Percentiles rank a stretch among this genome's conserved stretches.
These are phyloP conservation scores for Heliocidaris erythrogramma DNA, from an alignment of 35 echinoderm and acorn worm genomes.

Conservation along the genomic window DNA sequence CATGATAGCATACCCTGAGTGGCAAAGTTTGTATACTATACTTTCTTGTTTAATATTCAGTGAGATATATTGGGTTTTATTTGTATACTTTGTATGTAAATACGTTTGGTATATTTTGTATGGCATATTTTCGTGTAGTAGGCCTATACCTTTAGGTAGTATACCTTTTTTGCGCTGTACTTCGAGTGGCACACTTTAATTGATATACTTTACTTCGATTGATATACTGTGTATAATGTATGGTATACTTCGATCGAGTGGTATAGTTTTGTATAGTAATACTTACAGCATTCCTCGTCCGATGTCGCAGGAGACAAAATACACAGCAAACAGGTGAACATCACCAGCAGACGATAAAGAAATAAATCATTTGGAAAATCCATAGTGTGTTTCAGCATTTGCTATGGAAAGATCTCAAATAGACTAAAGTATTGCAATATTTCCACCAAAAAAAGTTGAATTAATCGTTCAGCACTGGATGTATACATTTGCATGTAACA, in stretches of 20 bases:
- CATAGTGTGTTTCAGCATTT: not conserved
- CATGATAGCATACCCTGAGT: too few relatives aligned
- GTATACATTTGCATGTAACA: not conserved
- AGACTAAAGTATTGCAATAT: not conserved
- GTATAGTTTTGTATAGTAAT: not conserved
- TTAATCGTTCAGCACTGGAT: not conserved
- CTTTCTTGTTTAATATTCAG: too few relatives aligned
- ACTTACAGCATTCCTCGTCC: not conserved
- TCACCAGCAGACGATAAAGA: not conserved
- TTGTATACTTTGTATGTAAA: too few relatives aligned
- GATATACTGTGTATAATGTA: too few relatives aligned
- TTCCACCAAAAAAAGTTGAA: not conserved
- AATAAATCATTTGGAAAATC: not conserved
- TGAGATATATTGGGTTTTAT: too few relatives aligned
- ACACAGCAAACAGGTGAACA: not conserved
- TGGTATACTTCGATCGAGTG: not conserved
- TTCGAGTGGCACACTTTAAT: too few relatives aligned
- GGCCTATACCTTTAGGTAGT: too few relatives aligned
- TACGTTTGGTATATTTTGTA: too few relatives aligned
- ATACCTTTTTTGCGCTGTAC: too few relatives aligned
- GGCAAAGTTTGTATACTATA: too few relatives aligned
- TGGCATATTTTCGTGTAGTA: too few relatives aligned
- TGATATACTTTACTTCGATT: too few relatives aligned
- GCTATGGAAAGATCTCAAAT: not conserved
- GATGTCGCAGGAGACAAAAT: not conserved